Evolutionary conservation across 1,140 invertebrate species (phyloP).

Genomic region (Drosophila rufa): DNA sequence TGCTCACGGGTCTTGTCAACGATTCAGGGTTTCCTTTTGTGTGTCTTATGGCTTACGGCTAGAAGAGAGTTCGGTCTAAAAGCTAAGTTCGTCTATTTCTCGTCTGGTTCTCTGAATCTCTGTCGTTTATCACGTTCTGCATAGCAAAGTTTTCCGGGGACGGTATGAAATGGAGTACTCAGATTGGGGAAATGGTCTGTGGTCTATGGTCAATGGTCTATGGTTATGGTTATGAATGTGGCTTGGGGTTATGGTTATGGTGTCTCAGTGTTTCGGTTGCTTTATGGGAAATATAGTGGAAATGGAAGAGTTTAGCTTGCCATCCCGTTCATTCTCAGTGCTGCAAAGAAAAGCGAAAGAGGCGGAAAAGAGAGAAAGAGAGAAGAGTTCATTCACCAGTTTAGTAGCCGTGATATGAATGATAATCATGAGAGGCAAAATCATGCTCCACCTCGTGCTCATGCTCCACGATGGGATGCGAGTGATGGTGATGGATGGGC

Average conservation of each 20-base stretch:
- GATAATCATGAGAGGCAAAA: constrained; percentile 76
- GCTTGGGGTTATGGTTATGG: constrained; percentile 6
- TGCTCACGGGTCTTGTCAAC: constrained; percentile 61
- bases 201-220: background rate
- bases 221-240: constrained; percentile 2
- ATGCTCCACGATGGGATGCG: constrained; percentile 73
- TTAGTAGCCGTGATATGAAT: constrained; percentile 79
- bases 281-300: constrained; percentile 40
- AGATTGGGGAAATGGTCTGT: constrained; percentile 12
- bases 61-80: constrained; percentile 72
- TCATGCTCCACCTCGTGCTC: constrained; percentile 82
- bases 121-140: constrained; percentile 75
- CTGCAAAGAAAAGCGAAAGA: constrained; percentile 74
- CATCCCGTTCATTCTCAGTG: constrained; percentile 72
- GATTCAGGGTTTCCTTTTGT: constrained; percentile 43
- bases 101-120: constrained; percentile 69
- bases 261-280: constrained; percentile 30
- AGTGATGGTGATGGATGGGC: constrained; percentile 68
- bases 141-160: constrained; percentile 58
- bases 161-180: constrained; percentile 33
- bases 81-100: constrained; percentile 68
- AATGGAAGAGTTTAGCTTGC: constrained; percentile 50
- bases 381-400: constrained; percentile 72
- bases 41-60: constrained; percentile 72
- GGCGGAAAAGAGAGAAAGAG: constrained; percentile 61